Evolutionary conservation across 1,140 invertebrate genomes (phyloP), one percentile per base, ranked within the genome.

Genomic region (Antheraea pernyi): DNA sequence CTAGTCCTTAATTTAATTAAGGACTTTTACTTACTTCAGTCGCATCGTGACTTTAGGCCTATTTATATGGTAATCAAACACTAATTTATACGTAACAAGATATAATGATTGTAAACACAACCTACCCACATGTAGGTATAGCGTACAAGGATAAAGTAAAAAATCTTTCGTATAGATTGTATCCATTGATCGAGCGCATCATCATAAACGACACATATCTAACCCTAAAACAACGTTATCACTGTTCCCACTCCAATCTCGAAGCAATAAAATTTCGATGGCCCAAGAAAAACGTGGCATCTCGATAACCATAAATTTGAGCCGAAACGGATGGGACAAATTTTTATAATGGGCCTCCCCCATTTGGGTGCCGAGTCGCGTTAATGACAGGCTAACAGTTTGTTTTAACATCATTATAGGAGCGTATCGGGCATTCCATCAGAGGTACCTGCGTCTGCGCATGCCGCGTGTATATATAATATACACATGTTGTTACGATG

Each of bases 391-490:
- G 74, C 85, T 91, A 91, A 91, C 87, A 91, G 88, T 91, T 91
- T 91, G 89, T 89, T 91, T 91, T 90, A 91, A 91, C 89, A 91
- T 91, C 89, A 91, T 91, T 91, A 91, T 91, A 90, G 87, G 79
- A 85, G 84, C 85, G 83, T 91, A 91, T 91, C 88, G 78, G 78
- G 79, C 88, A 91, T 91, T 91, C 89, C 88, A 91, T 91, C 89
- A 80, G 81, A 78, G 86, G 80, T 87, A 87, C 78, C 82, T 88
- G 85, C 77, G 73, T 16, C 46, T 53, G 73, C 76, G 70, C 71
- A 71, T 75, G 61, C 62, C 46, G 46, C 46, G 22, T 30, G 22
- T 30, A 30, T 30, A 53, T 53, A 13, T 53, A 13, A 0, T 53
- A 16, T 18, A 19, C 59, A 62, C 63, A 67, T 18, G 59, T 73